A percentile compares a stretch with the other conserved stretches of the same genome.
phyloP scores from a whole-genome alignment of 2,797 vertebrate genomes.

The Chiloscyllium punctatum region DNA sequence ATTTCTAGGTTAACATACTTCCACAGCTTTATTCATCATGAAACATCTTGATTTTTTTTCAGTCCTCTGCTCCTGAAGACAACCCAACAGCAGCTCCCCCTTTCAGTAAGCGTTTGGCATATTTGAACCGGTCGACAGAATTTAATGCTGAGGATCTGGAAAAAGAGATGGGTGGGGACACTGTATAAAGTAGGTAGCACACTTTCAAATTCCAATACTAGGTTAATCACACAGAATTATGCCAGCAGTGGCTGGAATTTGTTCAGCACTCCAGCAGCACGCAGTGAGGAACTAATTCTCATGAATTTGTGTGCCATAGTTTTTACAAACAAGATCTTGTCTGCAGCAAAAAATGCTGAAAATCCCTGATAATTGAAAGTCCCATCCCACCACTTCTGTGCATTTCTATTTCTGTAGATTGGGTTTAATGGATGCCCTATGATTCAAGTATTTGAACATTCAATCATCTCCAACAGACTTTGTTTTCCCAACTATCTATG shows the following conservation, averaged over 20 bases:
- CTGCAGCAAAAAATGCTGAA: too few relatives aligned
- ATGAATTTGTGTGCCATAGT: background rate
- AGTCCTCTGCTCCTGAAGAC: background rate
- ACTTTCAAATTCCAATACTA: background rate
- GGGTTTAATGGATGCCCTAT: too few relatives aligned
- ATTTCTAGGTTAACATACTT: background rate
- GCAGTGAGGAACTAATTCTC: background rate
- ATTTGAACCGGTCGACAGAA: background rate
- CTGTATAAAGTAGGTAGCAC: background rate
- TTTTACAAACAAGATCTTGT: background rate
- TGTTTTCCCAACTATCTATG: too few relatives aligned
- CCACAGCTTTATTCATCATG: background rate
- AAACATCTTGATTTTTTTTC: background rate
- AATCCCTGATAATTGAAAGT: too few relatives aligned
- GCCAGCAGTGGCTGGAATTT: background rate
- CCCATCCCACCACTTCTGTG: too few relatives aligned
- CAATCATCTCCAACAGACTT: too few relatives aligned
- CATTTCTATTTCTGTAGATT: too few relatives aligned
- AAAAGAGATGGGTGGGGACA: too few relatives aligned
- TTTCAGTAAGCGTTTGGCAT: background rate
- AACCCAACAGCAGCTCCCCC: background rate
- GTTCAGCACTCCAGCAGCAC: background rate
- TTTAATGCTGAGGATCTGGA: background rate
- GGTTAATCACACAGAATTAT: background rate
- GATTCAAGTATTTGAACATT: too few relatives aligned